Percentiles rank a stretch among this genome's conserved stretches.
phyloP scores from a whole-genome alignment of 2,888 invertebrate genomes.

The Drosophila hamatofila region DNA sequence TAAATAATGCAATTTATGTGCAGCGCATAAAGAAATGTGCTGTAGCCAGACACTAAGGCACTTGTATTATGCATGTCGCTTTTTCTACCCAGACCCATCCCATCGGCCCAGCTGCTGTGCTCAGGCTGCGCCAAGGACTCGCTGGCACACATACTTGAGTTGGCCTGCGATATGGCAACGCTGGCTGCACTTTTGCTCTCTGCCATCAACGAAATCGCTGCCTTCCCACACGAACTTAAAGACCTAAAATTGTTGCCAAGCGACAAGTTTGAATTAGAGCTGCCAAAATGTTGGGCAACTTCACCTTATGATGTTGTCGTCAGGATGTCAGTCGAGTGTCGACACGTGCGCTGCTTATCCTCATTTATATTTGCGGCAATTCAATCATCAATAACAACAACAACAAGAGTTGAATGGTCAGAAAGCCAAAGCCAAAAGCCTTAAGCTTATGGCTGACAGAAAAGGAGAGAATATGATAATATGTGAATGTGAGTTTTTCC shows the following conservation, averaged over 20 bases:
- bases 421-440: conserved; percentile 1
- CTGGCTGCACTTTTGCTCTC: conserved; percentile 33
- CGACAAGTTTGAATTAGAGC: conserved; percentile 7
- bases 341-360: conserved; percentile 24
- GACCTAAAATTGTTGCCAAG: conserved; percentile 27
- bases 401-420: conserved; percentile 6
- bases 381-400: conserved; percentile 15
- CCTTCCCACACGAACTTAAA: conserved; percentile 48
- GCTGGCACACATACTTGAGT: conserved; percentile 23
- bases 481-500: too few relatives aligned
- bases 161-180: conserved; percentile 30
- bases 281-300: background rate
- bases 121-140: conserved; percentile 26
- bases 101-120: conserved; percentile 27
- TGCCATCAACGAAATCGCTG: conserved; percentile 30
- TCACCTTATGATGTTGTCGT: background rate
- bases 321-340: conserved; percentile 8
- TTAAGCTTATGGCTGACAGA: background rate
- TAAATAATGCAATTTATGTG: conserved; percentile 79
- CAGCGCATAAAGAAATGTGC: conserved; percentile 72
- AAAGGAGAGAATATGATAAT: background rate
- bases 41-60: conserved; percentile 75
- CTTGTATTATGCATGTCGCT: conserved; percentile 74
- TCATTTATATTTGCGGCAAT: conserved; percentile 14
- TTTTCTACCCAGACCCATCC: conserved; percentile 13